Percentiles rank a stretch among this genome's conserved stretches.
Evolutionary conservation across 2,888 invertebrate species (phyloP).

Genomic region (Caenorhabditis sulstoni): DNA sequence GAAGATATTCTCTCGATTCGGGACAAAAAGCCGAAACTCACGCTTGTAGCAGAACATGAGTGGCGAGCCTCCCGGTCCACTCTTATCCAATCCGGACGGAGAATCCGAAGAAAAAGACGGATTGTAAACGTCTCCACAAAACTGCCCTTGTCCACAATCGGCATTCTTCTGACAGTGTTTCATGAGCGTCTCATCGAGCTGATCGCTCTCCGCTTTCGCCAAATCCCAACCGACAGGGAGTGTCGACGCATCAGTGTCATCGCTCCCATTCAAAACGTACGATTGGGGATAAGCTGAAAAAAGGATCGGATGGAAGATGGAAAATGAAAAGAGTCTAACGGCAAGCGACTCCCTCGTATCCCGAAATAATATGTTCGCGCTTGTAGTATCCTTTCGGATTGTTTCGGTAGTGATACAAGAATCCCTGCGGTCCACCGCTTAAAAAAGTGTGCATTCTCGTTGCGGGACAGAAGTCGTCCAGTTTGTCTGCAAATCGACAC

Average conservation of each 20-base stretch:
- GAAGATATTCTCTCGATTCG: neutral
- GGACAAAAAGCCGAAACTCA: constrained; percentile 3
- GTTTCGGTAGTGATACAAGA: neutral
- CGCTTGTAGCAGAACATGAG: constrained; percentile 30
- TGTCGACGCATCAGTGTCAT: neutral
- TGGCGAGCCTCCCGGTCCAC: neutral
- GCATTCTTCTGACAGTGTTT: neutral
- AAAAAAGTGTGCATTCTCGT: neutral
- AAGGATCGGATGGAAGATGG: neutral
- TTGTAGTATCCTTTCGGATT: neutral
- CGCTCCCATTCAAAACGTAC: constrained; percentile 1
- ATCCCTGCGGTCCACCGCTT: neutral
- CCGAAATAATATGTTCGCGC: neutral
- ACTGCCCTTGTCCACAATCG: constrained; percentile 1
- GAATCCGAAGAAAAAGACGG: constrained; percentile 8
- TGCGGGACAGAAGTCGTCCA: neutral
- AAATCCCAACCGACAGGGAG: constrained; percentile 9
- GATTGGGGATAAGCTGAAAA: constrained; percentile 31
- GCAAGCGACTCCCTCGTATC: constrained; percentile 20
- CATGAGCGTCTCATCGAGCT: neutral
- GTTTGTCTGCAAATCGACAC: neutral
- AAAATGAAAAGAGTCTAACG: constrained; percentile 19
- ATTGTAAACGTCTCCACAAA: constrained; percentile 32
- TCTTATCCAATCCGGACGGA: constrained; percentile 8
- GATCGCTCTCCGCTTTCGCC: neutral